phyloP scores from a whole-genome alignment of 2,797 vertebrate genomes.

The Malurus leucopterus region DNA sequence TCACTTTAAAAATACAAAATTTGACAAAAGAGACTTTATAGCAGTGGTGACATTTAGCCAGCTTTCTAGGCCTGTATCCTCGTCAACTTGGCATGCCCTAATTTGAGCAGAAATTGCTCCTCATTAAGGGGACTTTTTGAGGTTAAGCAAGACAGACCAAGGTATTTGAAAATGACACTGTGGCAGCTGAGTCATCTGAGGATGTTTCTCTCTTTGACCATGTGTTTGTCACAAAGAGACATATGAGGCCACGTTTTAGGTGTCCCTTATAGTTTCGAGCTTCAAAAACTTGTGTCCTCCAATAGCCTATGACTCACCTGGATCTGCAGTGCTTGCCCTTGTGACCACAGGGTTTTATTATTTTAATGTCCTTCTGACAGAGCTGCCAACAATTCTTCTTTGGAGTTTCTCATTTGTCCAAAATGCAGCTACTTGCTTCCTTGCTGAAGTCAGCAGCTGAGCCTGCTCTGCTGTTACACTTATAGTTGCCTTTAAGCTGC shows the following conservation, averaged over 20 bases:
- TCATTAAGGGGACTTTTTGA: not conserved
- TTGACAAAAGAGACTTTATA: not conserved
- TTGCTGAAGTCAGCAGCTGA: conserved; percentile 25
- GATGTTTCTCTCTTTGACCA: not conserved
- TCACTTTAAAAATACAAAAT: not conserved
- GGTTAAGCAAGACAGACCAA: not conserved
- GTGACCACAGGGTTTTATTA: conserved; percentile 18
- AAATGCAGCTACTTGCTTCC: conserved; percentile 7
- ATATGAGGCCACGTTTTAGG: not conserved
- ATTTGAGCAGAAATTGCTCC: not conserved
- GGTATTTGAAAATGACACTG: not conserved
- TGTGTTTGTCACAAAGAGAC: not conserved
- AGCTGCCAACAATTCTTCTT: conserved; percentile 16
- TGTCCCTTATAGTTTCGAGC: not conserved
- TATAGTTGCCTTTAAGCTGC: not conserved
- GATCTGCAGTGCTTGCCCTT: not conserved
- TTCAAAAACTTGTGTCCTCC: not conserved
- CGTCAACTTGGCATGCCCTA: not conserved
- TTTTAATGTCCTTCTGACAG: not conserved
- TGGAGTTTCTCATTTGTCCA: not conserved
- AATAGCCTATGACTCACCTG: conserved; percentile 4
- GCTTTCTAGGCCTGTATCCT: not conserved
- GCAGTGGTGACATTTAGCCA: not conserved
- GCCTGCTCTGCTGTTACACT: not conserved
- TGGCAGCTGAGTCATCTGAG: not conserved